Evolutionary conservation across 2,888 invertebrate species (phyloP), one percentile per base, ranked within the genome.

Genomic region (Drosophila prolongata): DNA sequence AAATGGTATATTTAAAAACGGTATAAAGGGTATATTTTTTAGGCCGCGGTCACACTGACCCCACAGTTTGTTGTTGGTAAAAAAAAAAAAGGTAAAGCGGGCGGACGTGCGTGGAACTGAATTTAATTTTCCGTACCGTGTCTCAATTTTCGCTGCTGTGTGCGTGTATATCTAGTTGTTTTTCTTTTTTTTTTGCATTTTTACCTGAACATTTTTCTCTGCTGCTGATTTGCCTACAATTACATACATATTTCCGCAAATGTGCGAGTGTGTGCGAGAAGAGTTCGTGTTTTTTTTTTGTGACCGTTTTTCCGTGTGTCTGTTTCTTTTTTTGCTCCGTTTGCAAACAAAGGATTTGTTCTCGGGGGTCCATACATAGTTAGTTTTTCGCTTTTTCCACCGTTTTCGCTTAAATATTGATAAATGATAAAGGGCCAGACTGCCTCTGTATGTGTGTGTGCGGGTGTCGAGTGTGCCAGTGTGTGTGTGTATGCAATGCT

Each of bases 61-160:
- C 30, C 30, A 30, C 30, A 30, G 30, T 30, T 47, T 49, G 49
- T 49, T 49, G 49, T 49, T 49, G 49, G 49, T 49, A 49, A 49
- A 49, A 30, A 38, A 38, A 19, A 24, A 46, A 34, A 49, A 66
- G 53, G 87, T 59, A 70, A 84, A 84, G 78, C 87, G 87, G 80
- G 72, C 72, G 78, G 80, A 71, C 84, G 87, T 76, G 78, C 73
- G 80, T 86, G 80, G 80, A 78, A 69, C 60, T 64, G 16, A 55
- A 40, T 50, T 57, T 62, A 53, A 58, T 47, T 57, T 65, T 80
- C 60, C 65, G 76, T 78, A 65, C 60, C 65, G 76, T 78, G 68
- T 64, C 67, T 73, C 61, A 66, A 68, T 76, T 67, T 84, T 43
- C 59, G 67, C 37, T 55, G 56, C 38, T 74, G 60, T 66, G 60